Conservation (phyloP, 2,797 vertebrate species). For the Micromesistius poutassou region DNA sequence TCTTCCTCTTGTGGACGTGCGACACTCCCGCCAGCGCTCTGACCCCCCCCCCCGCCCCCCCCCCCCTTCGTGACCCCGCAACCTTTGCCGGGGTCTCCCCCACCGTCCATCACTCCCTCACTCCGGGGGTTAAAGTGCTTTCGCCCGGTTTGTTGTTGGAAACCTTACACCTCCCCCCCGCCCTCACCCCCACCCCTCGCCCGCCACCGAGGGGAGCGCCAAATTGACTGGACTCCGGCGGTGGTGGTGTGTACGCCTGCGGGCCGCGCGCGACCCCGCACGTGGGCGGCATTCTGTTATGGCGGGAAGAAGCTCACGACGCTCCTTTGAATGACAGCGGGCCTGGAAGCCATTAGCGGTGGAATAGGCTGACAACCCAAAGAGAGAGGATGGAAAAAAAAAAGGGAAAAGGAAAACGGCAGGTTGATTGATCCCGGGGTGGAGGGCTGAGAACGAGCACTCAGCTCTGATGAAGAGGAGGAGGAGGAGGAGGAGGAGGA, state of each 20-base stretch:
- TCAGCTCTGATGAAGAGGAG: slow-evolving; percentile 5
- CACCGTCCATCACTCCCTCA: slow-evolving; percentile 33
- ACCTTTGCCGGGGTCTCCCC: slow-evolving; percentile 32
- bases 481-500: not conserved
- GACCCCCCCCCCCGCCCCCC: slow-evolving; percentile 53
- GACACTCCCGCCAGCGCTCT: slow-evolving; percentile 45
- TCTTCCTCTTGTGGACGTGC: slow-evolving; percentile 31
- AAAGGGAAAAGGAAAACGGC: not conserved
- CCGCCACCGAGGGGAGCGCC: slow-evolving; percentile 21
- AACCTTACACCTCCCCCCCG: slow-evolving; percentile 47
- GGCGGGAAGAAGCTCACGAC: slow-evolving; percentile 60
- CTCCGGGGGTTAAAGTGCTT: slow-evolving; percentile 61
- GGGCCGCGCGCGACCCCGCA: not conserved
- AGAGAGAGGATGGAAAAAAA: slow-evolving; percentile 20
- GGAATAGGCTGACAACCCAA: slow-evolving; percentile 63
- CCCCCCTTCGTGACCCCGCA: slow-evolving; percentile 60
- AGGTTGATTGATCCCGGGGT: slow-evolving; percentile 62
- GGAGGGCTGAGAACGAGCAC: slow-evolving; percentile 7
- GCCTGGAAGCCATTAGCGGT: slow-evolving; percentile 67
- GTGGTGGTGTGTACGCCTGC: too few species aligned
- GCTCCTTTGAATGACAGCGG: slow-evolving; percentile 63
- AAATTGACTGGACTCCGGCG: slow-evolving; percentile 62
- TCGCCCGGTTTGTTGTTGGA: slow-evolving; percentile 60
- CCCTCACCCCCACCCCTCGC: slow-evolving; percentile 13
- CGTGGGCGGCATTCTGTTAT: too few species aligned